These are phyloP conservation scores for Rhyacophila brunnea DNA, from an alignment of 1,140 invertebrate species.

Conservation along the genomic window DNA sequence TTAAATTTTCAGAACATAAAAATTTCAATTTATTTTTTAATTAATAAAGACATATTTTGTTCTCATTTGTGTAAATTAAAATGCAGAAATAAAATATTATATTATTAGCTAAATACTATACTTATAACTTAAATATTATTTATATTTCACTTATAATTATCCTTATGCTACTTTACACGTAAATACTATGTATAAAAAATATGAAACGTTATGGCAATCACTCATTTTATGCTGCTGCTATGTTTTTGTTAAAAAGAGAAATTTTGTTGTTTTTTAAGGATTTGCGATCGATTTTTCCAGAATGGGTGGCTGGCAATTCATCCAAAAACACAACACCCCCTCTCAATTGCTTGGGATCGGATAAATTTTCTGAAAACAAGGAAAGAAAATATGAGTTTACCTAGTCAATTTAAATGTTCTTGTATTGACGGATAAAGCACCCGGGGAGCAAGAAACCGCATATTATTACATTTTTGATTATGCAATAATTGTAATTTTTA, in stretches of 20 bases:
- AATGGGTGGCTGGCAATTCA: slow-evolving; percentile 20
- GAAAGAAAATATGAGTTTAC: not conserved
- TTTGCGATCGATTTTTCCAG: slow-evolving; percentile 30
- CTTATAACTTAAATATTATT: not conserved
- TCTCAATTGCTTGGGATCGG: slow-evolving; percentile 27
- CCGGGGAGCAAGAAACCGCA: no score
- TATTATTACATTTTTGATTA: not conserved
- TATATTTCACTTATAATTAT: not conserved
- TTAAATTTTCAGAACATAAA: no score
- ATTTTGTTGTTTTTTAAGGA: slow-evolving; percentile 20
- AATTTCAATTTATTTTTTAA: no score
- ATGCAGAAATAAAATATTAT: no score
- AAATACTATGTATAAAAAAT: not conserved
- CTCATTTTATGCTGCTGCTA: not conserved
- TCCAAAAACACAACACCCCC: slow-evolving; percentile 32
- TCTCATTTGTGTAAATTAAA: no score
- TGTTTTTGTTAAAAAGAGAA: slow-evolving; percentile 1
- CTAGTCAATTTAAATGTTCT: not conserved
- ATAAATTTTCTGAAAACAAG: slow-evolving; percentile 30
- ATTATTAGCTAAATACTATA: not conserved
- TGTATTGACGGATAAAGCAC: not conserved
- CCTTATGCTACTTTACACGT: no score
- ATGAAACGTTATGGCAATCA: not conserved
- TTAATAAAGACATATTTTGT: no score
- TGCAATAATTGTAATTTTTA: not conserved